phyloP scores from a whole-genome alignment of 2,888 invertebrate genomes.

The Pandemis heparana region DNA sequence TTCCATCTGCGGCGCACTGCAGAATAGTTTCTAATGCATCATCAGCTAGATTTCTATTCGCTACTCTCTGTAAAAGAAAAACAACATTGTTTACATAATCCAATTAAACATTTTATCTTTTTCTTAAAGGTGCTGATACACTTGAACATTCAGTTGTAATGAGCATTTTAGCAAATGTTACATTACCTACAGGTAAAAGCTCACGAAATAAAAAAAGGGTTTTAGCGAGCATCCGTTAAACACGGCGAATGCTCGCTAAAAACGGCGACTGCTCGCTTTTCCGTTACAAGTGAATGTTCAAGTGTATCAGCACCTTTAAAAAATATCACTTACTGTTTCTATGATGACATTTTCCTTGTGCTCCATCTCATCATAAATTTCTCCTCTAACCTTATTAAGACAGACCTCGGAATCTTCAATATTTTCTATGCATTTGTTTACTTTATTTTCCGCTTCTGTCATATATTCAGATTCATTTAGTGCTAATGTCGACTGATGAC shows the following conservation, averaged over 20 bases:
- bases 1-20: slow-evolving; percentile 57
- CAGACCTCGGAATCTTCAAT: slow-evolving; percentile 54
- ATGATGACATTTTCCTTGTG: slow-evolving; percentile 52
- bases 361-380: slow-evolving; percentile 54
- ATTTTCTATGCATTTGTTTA: slow-evolving; percentile 52
- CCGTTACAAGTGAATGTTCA: too few species aligned
- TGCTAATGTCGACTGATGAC: slow-evolving; percentile 34
- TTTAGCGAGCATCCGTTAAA: too few species aligned
- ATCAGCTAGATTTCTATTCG: slow-evolving; percentile 53
- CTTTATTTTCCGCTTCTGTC: slow-evolving; percentile 52
- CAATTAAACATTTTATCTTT: background rate
- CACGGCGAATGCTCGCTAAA: too few species aligned
- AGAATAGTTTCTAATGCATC: slow-evolving; percentile 55
- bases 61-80: slow-evolving; percentile 53
- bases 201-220: too few species aligned
- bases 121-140: too few species aligned
- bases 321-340: slow-evolving; percentile 54
- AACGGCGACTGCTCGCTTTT: too few species aligned
- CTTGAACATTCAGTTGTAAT: too few species aligned
- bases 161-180: too few species aligned
- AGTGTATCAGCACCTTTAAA: too few species aligned
- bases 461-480: slow-evolving; percentile 54
- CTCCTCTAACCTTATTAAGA: slow-evolving; percentile 51
- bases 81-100: background rate
- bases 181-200: too few species aligned